phyloP scores from a whole-genome alignment of 64 coral and sea anemone species.

The Astreopora myriophthalma region DNA sequence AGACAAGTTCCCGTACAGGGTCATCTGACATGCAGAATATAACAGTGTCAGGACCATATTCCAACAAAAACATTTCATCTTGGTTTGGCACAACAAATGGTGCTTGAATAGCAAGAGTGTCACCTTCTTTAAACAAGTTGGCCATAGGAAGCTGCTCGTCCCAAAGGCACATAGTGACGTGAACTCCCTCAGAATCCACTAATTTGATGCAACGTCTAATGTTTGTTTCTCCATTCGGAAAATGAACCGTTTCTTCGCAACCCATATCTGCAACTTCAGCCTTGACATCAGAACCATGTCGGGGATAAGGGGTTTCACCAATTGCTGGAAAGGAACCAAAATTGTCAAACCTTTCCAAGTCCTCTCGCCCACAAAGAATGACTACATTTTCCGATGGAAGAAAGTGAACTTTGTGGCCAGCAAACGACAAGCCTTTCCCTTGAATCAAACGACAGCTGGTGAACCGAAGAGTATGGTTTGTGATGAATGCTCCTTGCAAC shows the following conservation, averaged over 20 bases:
- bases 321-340: conserved; percentile 65
- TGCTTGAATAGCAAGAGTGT: conserved; percentile 80
- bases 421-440: conserved; percentile 7
- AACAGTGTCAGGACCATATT: conserved; percentile 93
- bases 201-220: conserved; percentile 69
- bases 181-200: conserved; percentile 78
- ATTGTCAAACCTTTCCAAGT: conserved; percentile 17
- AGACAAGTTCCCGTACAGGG: conserved; percentile 59
- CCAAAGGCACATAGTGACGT: conserved; percentile 83
- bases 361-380: conserved; percentile 30
- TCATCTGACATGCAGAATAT: conserved; percentile 73
- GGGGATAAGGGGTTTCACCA: conserved; percentile 33
- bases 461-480: conserved; percentile 77
- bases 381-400: conserved; percentile 92
- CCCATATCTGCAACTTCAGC: conserved; percentile 82
- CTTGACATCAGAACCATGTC: conserved; percentile 70
- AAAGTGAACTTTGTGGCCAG: conserved; percentile 61
- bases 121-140: conserved; percentile 89
- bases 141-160: conserved; percentile 89
- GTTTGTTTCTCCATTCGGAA: conserved; percentile 86
- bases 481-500: conserved; percentile 37
- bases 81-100: conserved; percentile 81
- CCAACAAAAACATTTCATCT: conserved; percentile 76
- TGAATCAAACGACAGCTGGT: conserved; percentile 84
- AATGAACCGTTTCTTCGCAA: conserved; percentile 81